phyloP scores from a whole-genome alignment of 2,797 vertebrate genomes.

The Acrossocheilus wenchowensis region DNA sequence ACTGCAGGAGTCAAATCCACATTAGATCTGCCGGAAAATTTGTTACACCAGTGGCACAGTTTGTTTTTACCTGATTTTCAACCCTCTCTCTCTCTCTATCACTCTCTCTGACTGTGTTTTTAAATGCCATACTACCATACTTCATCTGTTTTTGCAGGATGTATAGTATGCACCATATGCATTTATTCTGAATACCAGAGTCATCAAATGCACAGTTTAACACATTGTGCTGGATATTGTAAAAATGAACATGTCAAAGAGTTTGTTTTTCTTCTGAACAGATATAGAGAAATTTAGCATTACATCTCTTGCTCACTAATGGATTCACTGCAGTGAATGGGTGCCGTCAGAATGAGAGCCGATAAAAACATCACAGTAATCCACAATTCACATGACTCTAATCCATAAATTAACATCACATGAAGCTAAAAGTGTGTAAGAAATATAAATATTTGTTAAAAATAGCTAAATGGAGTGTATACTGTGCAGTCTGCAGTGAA shows the following conservation, averaged over 20 bases:
- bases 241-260: background rate
- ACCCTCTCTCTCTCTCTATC: background rate
- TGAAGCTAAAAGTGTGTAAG: no score
- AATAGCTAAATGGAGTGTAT: background rate
- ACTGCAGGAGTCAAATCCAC: constrained; percentile 45
- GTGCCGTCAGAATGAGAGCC: no score
- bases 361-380: no score
- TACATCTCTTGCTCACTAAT: no score
- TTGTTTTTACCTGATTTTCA: constrained; percentile 38
- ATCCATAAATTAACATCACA: no score
- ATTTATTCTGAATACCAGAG: background rate
- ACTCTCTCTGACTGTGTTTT: background rate
- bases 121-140: background rate
- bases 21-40: constrained; percentile 49
- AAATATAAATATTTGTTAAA: no score
- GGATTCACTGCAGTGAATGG: no score
- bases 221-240: background rate
- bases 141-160: background rate
- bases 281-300: no score
- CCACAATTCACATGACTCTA: no score
- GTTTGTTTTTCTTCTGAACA: no score
- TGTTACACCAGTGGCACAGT: background rate
- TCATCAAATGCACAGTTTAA: background rate
- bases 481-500: background rate
- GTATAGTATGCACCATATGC: background rate